Percentiles rank a stretch among this genome's conserved stretches.
Evolutionary conservation across 1,140 invertebrate genomes (phyloP).

Genomic region (Littorina saxatilis): DNA sequence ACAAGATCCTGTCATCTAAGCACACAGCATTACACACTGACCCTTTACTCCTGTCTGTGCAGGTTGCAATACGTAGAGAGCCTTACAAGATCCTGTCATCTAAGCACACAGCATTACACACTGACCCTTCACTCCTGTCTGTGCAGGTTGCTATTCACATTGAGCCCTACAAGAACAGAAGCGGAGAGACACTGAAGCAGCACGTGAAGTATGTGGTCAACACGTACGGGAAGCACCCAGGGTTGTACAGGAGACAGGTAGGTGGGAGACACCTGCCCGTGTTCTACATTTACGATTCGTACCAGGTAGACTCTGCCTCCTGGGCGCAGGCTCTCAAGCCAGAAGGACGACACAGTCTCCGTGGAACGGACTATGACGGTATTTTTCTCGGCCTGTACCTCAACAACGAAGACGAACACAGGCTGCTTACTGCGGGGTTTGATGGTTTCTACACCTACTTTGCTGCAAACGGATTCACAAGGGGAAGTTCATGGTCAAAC

Average conservation of each 20-base stretch:
- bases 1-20: no score
- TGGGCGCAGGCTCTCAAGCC: constrained; percentile 74
- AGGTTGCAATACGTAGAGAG: no score
- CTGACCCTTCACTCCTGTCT: no score
- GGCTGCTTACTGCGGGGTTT: constrained; percentile 73
- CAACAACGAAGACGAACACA: constrained; percentile 65
- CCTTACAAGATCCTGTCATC: no score
- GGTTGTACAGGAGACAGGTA: constrained; percentile 73
- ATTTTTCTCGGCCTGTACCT: constrained; percentile 77
- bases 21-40: no score
- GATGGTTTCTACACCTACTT: constrained; percentile 79
- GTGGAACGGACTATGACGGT: constrained; percentile 75
- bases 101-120: no score
- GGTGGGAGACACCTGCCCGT: constrained; percentile 72
- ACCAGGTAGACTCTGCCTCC: constrained; percentile 56
- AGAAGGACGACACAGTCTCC: constrained; percentile 63
- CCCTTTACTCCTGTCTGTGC: no score
- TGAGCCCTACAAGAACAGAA: constrained; percentile 76
- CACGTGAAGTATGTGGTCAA: constrained; percentile 74
- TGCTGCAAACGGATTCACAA: constrained; percentile 77
- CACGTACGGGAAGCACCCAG: constrained; percentile 76
- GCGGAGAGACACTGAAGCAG: constrained; percentile 63
- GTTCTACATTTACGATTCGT: constrained; percentile 78
- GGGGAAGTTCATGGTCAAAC: constrained; percentile 75
- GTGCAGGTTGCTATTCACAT: constrained; percentile 76